phyloP scores from a whole-genome alignment of 1,140 invertebrate species.

The Teleopsis dalmanni region DNA sequence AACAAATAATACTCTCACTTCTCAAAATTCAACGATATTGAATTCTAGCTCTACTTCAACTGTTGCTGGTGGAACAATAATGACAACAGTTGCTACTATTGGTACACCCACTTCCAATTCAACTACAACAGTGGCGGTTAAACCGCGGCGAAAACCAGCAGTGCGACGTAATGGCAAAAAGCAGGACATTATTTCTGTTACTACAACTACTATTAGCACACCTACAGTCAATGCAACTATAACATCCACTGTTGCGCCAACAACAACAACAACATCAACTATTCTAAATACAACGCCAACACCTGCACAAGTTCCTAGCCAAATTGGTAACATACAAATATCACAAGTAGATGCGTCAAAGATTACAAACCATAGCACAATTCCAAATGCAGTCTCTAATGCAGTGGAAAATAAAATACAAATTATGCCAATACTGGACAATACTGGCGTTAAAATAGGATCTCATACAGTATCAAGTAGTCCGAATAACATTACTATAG shows the following conservation, averaged over 20 bases:
- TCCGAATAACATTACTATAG: constrained; percentile 3
- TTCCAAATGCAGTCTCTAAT: constrained; percentile 19
- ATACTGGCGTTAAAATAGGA: constrained; percentile 6
- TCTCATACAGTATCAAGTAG: constrained; percentile 4
- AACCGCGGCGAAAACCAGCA: constrained; percentile 35
- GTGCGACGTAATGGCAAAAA: constrained; percentile 36
- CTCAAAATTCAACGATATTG: neutral
- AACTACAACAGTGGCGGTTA: constrained; percentile 30
- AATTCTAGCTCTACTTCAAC: neutral
- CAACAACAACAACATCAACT: constrained; percentile 1
- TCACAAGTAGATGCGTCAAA: constrained; percentile 26
- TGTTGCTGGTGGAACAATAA: neutral
- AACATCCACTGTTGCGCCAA: constrained; percentile 1
- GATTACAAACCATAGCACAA: constrained; percentile 21
- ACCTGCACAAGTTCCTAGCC: constrained; percentile 30
- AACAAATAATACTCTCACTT: neutral
- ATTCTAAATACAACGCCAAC: constrained; percentile 4
- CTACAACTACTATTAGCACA: constrained; percentile 7
- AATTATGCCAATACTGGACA: constrained; percentile 40
- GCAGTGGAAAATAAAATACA: constrained; percentile 43
- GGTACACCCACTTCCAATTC: constrained; percentile 11
- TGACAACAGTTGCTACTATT: neutral
- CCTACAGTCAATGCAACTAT: constrained; percentile 14
- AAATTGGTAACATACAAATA: constrained; percentile 44
- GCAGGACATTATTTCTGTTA: constrained; percentile 15